A percentile compares a stretch with the other conserved stretches of the same genome.
Evolutionary conservation across 2,113 vertebrate genomes (phyloP).

Genomic region (Vidua macroura): DNA sequence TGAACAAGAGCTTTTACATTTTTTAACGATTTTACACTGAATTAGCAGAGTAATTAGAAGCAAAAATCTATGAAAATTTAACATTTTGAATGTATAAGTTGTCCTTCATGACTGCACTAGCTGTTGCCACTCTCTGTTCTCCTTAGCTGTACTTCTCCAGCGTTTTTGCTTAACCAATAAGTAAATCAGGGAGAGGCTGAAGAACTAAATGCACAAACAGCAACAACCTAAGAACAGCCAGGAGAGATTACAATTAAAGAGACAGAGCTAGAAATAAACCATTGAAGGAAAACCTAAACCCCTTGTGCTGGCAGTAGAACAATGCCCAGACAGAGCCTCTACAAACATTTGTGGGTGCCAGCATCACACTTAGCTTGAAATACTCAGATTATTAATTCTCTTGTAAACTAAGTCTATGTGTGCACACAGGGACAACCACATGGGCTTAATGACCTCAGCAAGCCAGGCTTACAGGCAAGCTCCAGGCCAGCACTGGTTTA

Average conservation of each 20-base stretch:
- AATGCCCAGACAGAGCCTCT: background rate
- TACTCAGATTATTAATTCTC: background rate
- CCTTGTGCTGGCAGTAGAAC: background rate
- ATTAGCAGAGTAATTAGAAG: background rate
- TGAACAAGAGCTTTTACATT: accelerated
- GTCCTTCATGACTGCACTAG: background rate
- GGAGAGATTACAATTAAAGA: background rate
- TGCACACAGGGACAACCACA: background rate
- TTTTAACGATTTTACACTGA: background rate
- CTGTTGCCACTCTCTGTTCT: background rate
- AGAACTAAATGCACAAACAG: background rate
- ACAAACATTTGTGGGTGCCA: background rate
- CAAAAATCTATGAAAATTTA: background rate
- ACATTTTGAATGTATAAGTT: background rate
- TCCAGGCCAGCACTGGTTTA: background rate
- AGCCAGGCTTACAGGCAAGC: background rate
- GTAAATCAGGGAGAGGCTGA: background rate
- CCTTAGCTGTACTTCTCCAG: background rate
- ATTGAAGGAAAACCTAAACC: background rate
- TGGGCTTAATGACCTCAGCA: background rate
- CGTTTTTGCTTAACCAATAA: background rate
- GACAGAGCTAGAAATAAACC: background rate
- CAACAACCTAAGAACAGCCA: background rate
- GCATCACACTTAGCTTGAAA: background rate
- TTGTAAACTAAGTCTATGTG: background rate